phyloP scores from a whole-genome alignment of 2,797 vertebrate species.

The Loriculus beryllinus region DNA sequence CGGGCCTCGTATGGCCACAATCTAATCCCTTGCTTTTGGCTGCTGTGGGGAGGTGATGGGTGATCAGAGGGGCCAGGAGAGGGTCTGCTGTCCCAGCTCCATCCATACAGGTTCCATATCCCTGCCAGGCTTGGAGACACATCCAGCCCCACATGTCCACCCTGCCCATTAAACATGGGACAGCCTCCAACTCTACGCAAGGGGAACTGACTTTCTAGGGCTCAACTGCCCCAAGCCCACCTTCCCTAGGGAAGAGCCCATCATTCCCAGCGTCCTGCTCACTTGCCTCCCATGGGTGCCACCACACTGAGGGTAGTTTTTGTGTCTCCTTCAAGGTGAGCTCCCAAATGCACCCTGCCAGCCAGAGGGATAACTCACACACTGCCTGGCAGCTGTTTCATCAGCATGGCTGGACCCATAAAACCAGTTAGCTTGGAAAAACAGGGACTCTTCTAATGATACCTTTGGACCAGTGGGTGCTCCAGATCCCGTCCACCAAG shows the following conservation, averaged over 20 bases:
- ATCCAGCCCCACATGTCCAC: background rate
- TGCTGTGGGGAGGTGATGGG: fast-evolving
- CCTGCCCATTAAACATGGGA: background rate
- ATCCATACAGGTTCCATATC: background rate
- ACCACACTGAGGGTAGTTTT: background rate
- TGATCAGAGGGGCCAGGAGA: background rate
- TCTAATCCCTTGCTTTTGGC: background rate
- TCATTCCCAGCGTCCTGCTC: background rate
- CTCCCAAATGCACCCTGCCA: background rate
- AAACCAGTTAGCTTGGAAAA: slow-evolving; percentile 65
- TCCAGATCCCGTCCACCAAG: background rate
- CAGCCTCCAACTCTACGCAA: background rate
- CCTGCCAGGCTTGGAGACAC: background rate
- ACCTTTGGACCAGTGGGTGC: slow-evolving; percentile 33
- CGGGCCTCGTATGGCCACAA: fast-evolving
- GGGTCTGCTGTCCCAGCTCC: background rate
- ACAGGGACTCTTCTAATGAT: slow-evolving; percentile 58
- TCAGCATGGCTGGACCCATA: slow-evolving; percentile 36
- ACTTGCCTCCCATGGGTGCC: fast-evolving
- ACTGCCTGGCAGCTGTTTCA: slow-evolving; percentile 24
- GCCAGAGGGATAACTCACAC: slow-evolving; percentile 48
- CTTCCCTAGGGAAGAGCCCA: background rate
- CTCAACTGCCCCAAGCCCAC: background rate
- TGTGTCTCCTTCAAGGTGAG: background rate
- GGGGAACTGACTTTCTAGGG: background rate